phyloP scores from a whole-genome alignment of 1,140 invertebrate species.

The Calliphora vicina region DNA sequence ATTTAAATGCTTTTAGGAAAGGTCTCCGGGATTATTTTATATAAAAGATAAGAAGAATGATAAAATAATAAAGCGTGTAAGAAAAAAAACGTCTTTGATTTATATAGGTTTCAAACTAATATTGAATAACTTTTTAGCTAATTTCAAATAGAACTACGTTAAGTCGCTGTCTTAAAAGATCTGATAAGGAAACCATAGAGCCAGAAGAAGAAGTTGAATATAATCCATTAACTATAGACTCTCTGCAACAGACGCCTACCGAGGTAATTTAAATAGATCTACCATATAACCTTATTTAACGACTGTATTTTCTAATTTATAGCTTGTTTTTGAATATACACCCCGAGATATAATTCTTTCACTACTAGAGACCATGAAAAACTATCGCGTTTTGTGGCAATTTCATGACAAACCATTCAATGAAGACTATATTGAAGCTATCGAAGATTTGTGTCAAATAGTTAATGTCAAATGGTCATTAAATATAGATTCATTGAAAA shows the following conservation, averaged over 20 bases:
- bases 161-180: background rate
- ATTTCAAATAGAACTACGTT: background rate
- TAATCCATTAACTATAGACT: no score
- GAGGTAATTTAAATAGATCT: background rate
- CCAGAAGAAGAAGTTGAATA: no score
- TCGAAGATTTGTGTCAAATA: background rate
- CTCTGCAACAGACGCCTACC: background rate
- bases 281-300: no score
- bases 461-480: background rate
- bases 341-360: background rate
- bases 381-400: background rate
- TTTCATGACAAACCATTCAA: background rate
- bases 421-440: background rate
- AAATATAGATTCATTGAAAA: background rate
- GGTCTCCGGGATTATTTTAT: background rate
- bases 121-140: background rate
- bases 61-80: background rate
- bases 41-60: background rate
- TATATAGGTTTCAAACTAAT: background rate
- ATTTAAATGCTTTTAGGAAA: no score
- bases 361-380: background rate
- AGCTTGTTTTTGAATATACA: background rate
- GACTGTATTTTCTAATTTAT: background rate
- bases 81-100: background rate
- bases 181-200: no score